Conservation (phyloP, 2,888 invertebrate genomes). For the Diogma glabrata region DNA sequence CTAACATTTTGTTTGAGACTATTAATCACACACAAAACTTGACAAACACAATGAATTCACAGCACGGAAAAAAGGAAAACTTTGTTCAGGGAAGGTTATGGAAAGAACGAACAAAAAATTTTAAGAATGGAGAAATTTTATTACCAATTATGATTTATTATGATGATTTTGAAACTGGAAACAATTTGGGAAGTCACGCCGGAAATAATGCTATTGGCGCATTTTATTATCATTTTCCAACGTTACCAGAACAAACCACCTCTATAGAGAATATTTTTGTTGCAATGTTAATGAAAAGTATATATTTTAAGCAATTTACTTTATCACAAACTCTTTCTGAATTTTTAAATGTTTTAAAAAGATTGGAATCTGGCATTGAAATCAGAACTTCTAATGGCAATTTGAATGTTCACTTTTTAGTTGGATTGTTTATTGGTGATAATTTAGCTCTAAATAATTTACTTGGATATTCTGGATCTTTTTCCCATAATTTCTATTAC, state of each 20-base stretch:
- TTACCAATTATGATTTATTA: slow-evolving; percentile 13
- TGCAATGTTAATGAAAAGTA: slow-evolving; percentile 15
- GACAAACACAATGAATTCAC: too few species aligned
- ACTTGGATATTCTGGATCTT: slow-evolving; percentile 16
- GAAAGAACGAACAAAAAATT: slow-evolving; percentile 11
- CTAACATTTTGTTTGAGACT: too few species aligned
- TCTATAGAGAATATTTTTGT: slow-evolving; percentile 15
- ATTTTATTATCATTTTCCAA: slow-evolving; percentile 15
- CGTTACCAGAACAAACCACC: slow-evolving; percentile 10
- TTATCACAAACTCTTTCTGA: slow-evolving; percentile 13
- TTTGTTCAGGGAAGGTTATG: slow-evolving; percentile 15
- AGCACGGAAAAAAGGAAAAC: slow-evolving; percentile 12
- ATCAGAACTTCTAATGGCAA: neutral
- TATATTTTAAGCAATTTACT: slow-evolving; percentile 15
- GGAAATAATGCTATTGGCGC: slow-evolving; percentile 15
- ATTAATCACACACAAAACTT: too few species aligned
- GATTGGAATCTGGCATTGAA: slow-evolving; percentile 11
- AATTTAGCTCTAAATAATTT: slow-evolving; percentile 9
- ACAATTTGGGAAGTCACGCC: slow-evolving; percentile 14
- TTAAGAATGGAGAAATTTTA: slow-evolving; percentile 8
- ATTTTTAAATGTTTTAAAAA: slow-evolving; percentile 15
- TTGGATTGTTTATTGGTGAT: slow-evolving; percentile 15
- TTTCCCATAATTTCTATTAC: slow-evolving; percentile 17
- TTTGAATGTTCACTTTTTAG: slow-evolving; percentile 14
- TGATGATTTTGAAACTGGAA: slow-evolving; percentile 15